Evolutionary conservation across 2,888 invertebrate genomes (phyloP).

Genomic region (Myopa testacea): DNA sequence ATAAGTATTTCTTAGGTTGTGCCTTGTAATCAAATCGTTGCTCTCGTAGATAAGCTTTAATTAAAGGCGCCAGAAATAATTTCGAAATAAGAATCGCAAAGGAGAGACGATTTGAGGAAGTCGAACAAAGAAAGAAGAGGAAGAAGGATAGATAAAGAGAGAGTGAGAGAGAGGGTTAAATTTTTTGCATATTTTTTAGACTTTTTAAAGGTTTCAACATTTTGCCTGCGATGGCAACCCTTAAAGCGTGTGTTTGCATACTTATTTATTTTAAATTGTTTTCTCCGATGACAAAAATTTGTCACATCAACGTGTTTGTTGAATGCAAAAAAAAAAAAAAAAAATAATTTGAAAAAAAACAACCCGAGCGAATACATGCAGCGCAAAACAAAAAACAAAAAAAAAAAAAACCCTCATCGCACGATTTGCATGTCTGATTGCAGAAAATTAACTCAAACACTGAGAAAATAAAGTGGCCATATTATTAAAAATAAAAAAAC

Average conservation of each 20-base stretch:
- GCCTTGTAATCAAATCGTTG: neutral
- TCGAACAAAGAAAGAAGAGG: neutral
- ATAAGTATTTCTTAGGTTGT: neutral
- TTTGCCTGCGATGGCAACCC: too few species aligned
- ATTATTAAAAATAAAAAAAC: neutral
- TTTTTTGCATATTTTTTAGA: too few species aligned
- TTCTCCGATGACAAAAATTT: neutral
- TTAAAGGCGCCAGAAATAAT: neutral
- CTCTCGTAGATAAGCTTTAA: neutral
- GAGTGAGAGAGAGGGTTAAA: neutral
- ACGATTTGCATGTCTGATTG: slow-evolving; percentile 13
- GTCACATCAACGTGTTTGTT: slow-evolving; percentile 1
- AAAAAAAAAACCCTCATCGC: too few species aligned
- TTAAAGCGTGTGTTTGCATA: too few species aligned
- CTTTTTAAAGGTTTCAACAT: too few species aligned
- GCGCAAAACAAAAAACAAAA: too few species aligned
- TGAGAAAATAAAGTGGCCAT: neutral
- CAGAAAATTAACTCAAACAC: slow-evolving; percentile 1
- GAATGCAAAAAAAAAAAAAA: too few species aligned
- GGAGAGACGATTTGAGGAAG: neutral
- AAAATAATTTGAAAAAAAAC: too few species aligned
- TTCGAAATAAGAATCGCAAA: neutral
- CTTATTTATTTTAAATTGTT: too few species aligned
- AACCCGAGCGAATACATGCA: too few species aligned
- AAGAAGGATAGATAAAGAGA: neutral